Evolutionary conservation across 2,888 invertebrate species (phyloP), one percentile per base, ranked within the genome.

Genomic region (Tupiocoris notatus): DNA sequence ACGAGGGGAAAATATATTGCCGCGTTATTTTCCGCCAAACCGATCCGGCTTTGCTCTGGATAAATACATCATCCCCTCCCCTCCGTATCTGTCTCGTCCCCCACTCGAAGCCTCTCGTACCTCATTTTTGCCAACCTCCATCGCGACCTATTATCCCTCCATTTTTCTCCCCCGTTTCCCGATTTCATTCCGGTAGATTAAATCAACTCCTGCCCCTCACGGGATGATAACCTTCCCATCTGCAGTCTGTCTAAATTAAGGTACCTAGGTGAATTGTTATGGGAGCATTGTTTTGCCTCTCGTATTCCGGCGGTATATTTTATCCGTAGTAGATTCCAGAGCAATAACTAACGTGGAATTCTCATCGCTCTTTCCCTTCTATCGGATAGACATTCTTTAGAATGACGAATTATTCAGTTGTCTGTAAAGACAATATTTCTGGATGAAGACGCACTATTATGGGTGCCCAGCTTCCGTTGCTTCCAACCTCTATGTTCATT

Each of bases 11-110:
- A 24, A 23, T 25, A 9, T 65, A 65, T 65, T 65, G 65, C 65
- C 39, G 25, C 23, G 65, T 65, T 65, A 65, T 65, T 65, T 65
- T 65, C 65, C 65, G 25, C 65, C 24, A n/a, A 65, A 65, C 65
- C 65, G 39, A 22, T n/a, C 39, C 39, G 18, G 65, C 65, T 65
- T 25, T 25, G 17, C 65, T 16, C 65, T 12, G 39, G 39, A 65
- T 65, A 65, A 65, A 65, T 65, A 65, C 65, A 25, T 65, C 39
- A 65, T 39, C 6, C 39, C 12, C 39, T 39, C 39, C 39, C 12
- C 3, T 39, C 39, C 39, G 6, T 39, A 7, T 39, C 39, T 39
- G 39, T 39, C 39, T 39, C 39, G 12, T 39, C 39, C 39, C 64
- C 1, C 23, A 20, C 20, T 23, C 64, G 23, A 20, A 3, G 20